Base-by-base conservation (phyloP, 2,888 invertebrate species). In the Resseliella maxima region DNA sequence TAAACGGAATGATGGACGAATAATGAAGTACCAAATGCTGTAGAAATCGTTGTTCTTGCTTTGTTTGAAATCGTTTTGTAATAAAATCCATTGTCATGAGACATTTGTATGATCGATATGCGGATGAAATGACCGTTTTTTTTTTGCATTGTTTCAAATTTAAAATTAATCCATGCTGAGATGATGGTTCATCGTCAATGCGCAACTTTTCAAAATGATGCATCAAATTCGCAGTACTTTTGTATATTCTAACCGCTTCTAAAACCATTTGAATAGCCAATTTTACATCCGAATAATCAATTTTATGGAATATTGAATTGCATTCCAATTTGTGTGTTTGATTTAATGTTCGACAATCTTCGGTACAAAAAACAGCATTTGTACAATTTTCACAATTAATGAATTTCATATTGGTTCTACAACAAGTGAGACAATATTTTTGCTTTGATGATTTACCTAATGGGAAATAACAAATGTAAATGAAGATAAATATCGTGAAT, bases 211-310 rank as follows among this genome's bases (percentile, higher is more conserved):
- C 72, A 72, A 72, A 15, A 35, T 3, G 12, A 31, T 31, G 1
- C 0, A 72, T 27, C 15, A 72, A 15, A 1, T 31, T 35, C 0
- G 31, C 31, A 72, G 31, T 12, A 31, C 15, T 31, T 10, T 31
- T 5, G n/a, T 31, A 72, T 8, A 0, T 10, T 31, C 31, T 3
- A 31, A 72, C 18, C 12, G 72, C 31, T 3, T 8, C 18, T 15
- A 72, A 31, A 72, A 72, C 31, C 72, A 72, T 72, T 72, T 35
- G 72, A 31, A 72, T 72, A 0, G 72, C 35, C 31, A 72, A 72
- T 31, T 72, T 72, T 3, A 72, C 15, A 1, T 72, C n/a, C 5
- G 3, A 31, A 10, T 15, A 12, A 8, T 59, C 15, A 12, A 72
- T 31, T 12, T 5, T 12, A 31, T 72, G 72, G 31, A 1, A 72